Base-by-base conservation (phyloP, 1,140 invertebrate species). In the Tachypleus tridentatus region DNA sequence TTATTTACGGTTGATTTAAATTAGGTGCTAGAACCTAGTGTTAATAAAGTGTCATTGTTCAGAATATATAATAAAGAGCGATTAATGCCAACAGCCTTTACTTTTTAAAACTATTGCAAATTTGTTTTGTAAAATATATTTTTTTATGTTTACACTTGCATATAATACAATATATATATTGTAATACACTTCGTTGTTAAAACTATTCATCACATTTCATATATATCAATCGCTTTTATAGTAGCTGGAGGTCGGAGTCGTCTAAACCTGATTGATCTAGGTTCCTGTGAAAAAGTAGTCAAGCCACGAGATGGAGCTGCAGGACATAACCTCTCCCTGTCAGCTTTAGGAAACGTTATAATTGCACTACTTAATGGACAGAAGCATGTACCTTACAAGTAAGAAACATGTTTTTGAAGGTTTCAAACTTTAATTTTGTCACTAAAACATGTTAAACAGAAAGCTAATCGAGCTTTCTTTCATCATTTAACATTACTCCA, bases 281-380 rank as follows among this genome's bases (percentile, higher is more conserved):
- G 93, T 29, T 89, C 89, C 74, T 88, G 88, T 61, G 79, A 79
- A 11, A 77, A 78, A 62, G 75, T 75, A 5, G 86, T 87, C 49
- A 90, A 91, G 80, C 85, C 86, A 6, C 86, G 84, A 61, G 87
- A 89, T 58, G 88, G 87, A 49, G 54, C 64, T 7, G n/a, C 64
- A 10, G 67, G 73, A 71, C 49, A 60, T 29, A 72, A 74, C 49
- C 86, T 97, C 66, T 91, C 91, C 4, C 81, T 97, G 47, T 94
- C 92, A n/a, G 92, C 91, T 3, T 80, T 97, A 57, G 93, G 93
- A 51, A 96, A 96, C 79, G 93, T 96, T 70, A 82, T 97, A 61
- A 79, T 97, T 58, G 92, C 92, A 56, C 91, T 97, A 72, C 91
- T 97, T 74, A 97, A 96, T 75, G 93, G 93, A 5, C 93, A 97